These are phyloP conservation scores for Takifugu flavidus DNA, from an alignment of 2,113 vertebrate species.

Conservation along the genomic window DNA sequence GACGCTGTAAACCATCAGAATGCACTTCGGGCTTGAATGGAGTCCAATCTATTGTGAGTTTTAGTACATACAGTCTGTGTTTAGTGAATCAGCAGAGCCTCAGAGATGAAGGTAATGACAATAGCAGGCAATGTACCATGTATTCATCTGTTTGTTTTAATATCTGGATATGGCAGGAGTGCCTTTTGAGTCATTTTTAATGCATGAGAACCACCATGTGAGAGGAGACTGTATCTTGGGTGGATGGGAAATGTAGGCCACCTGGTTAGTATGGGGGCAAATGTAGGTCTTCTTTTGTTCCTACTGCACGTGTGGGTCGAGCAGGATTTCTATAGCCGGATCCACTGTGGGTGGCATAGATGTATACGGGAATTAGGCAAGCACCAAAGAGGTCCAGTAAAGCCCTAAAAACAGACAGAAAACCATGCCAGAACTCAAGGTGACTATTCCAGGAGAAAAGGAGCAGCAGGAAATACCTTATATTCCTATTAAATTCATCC, in stretches of 20 bases:
- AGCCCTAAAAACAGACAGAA: slow-evolving; percentile 26
- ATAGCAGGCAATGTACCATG: slow-evolving; percentile 59
- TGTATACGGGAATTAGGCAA: slow-evolving; percentile 28
- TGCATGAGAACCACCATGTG: slow-evolving; percentile 19
- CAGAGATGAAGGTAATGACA: slow-evolving; percentile 47
- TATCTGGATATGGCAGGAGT: slow-evolving; percentile 40
- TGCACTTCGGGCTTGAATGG: slow-evolving; percentile 51
- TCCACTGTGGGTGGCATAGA: slow-evolving; percentile 52
- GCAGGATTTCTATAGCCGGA: slow-evolving; percentile 53
- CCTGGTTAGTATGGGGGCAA: slow-evolving; percentile 41
- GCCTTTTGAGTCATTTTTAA: slow-evolving; percentile 31
- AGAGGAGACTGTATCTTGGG: slow-evolving; percentile 27
- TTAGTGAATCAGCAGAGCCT: slow-evolving; percentile 44
- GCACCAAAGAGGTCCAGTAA: slow-evolving; percentile 23
- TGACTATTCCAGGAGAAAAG: slow-evolving; percentile 4
- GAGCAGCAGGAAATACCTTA: slow-evolving; percentile 10
- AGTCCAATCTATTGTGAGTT: slow-evolving; percentile 50
- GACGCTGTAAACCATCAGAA: slow-evolving; percentile 55
- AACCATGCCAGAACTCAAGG: slow-evolving; percentile 23
- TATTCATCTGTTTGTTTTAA: slow-evolving; percentile 59
- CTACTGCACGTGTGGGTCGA: slow-evolving; percentile 51
- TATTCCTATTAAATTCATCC: background rate
- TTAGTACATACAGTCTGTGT: slow-evolving; percentile 48
- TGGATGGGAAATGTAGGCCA: slow-evolving; percentile 54
- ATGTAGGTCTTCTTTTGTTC: slow-evolving; percentile 57